These are phyloP conservation scores for Parnassius orleans DNA, from an alignment of 2,888 invertebrate genomes.

Conservation along the genomic window DNA sequence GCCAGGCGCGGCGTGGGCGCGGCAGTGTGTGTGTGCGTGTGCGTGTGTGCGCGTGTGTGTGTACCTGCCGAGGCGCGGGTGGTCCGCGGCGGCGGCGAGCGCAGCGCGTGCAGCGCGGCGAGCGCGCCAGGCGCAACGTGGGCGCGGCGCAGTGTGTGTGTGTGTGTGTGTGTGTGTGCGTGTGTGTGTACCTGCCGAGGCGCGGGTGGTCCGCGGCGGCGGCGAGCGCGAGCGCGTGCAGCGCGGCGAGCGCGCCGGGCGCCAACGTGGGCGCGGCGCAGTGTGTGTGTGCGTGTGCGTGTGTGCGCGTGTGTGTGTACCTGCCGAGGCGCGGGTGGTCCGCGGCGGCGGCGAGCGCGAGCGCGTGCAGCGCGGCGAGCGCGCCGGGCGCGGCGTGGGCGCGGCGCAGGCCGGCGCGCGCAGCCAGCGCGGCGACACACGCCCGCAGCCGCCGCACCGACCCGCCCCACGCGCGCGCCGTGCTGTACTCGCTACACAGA, in stretches of 20 bases:
- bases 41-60: no score
- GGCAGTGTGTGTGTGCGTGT: conserved; percentile 34
- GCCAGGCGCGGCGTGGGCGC: conserved; percentile 57
- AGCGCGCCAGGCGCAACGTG: conserved; percentile 75
- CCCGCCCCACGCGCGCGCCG: conserved; percentile 84
- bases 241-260: conserved; percentile 48
- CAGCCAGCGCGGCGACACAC: conserved; percentile 86
- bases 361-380: conserved; percentile 60
- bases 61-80: no score
- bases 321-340: no score
- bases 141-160: no score
- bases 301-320: no score
- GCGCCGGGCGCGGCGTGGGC: conserved; percentile 67
- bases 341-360: conserved; percentile 41
- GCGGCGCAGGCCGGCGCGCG: conserved; percentile 48
- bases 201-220: conserved; percentile 46
- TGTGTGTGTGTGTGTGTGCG: conserved; percentile 83
- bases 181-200: conserved; percentile 84
- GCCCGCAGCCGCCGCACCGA: conserved; percentile 88
- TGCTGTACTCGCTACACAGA: conserved; percentile 87
- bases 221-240: conserved; percentile 46
- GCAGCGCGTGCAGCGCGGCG: no score
- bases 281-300: conserved; percentile 13
- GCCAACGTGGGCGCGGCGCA: conserved; percentile 58
- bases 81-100: conserved; percentile 33